Evolutionary conservation across 2,797 vertebrate species (phyloP), one percentile per base, ranked within the genome.

Genomic region (Sitta carolinensis): DNA sequence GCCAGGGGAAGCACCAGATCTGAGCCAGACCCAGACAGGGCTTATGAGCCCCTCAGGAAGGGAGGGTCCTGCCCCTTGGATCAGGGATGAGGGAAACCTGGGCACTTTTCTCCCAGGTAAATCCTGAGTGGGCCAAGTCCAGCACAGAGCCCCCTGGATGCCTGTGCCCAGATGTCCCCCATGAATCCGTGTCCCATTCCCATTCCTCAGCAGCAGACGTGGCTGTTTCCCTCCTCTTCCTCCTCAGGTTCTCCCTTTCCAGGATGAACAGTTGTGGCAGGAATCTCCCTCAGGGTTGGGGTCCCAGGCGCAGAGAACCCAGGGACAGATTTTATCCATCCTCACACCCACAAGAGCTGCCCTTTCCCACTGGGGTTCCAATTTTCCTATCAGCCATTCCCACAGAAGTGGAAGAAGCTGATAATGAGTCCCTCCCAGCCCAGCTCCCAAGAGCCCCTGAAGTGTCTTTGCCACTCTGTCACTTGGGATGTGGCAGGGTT

Each of bases 121-220:
- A 8, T 26, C 45, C 61, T 12, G 30, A 29, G 4, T 0, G 11
- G 12, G 16, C 19, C 10, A 17, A 5, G 18, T 17, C 64, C 83
- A 47, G 21, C 30, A n/a, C 2, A 0, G 22, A 75, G 13, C 4
- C 15, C 16, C 3, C 48, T 11, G 14, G 5, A 13, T 38, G 32
- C 30, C 22, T 5, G 0, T 18, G 18, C 9, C 16, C 40, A 29
- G 4, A 12, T 30, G 12, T 17, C 3, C 12, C 16, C 14, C 22
- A 7, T 2, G 1, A 30, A 19, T 8, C 3, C 8, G 4, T 21
- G 19, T 21, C 30, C 18, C 1, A 0, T 16, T 64, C 26, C 30
- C 45, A 1, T 29, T 34, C 62, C 50, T 69, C 62, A 27, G 50
- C 20, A 19, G 27, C 29, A 57, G n/a, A 19, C 1, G 2, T 8